Conservation (phyloP, 1,140 invertebrate genomes). For the Palaemon carinicauda region DNA sequence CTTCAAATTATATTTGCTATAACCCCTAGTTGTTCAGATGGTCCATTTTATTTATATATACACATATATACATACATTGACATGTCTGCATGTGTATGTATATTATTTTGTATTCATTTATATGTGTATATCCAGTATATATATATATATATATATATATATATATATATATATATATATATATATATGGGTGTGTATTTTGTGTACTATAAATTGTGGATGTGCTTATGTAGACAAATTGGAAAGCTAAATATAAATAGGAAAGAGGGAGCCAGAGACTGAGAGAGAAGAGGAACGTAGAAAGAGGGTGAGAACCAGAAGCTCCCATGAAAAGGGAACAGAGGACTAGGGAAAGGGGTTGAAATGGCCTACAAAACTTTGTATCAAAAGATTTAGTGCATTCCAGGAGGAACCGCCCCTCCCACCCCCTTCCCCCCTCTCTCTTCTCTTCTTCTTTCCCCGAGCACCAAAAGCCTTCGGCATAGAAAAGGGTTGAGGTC, state of each 20-base stretch:
- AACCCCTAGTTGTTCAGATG: too few relatives aligned
- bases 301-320: background rate
- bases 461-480: background rate
- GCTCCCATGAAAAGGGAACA: background rate
- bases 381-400: slow-evolving; percentile 41
- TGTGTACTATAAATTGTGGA: too few relatives aligned
- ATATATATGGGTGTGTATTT: background rate
- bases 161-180: background rate
- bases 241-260: background rate
- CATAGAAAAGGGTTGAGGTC: too few relatives aligned
- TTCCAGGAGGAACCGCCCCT: background rate
- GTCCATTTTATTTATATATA: too few relatives aligned
- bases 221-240: background rate
- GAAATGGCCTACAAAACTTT: slow-evolving; percentile 35
- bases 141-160: background rate
- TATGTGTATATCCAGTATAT: background rate
- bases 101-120: too few relatives aligned
- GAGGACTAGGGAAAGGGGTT: background rate
- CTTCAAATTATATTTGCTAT: too few relatives aligned
- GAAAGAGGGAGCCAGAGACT: background rate
- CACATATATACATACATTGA: background rate
- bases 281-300: slow-evolving; percentile 1
- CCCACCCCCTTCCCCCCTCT: background rate
- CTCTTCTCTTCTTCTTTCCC: background rate
- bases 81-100: background rate